Percentiles rank a stretch among this genome's conserved stretches.
Conservation (phyloP, 2,888 invertebrate genomes). For the Congeria kusceri region DNA sequence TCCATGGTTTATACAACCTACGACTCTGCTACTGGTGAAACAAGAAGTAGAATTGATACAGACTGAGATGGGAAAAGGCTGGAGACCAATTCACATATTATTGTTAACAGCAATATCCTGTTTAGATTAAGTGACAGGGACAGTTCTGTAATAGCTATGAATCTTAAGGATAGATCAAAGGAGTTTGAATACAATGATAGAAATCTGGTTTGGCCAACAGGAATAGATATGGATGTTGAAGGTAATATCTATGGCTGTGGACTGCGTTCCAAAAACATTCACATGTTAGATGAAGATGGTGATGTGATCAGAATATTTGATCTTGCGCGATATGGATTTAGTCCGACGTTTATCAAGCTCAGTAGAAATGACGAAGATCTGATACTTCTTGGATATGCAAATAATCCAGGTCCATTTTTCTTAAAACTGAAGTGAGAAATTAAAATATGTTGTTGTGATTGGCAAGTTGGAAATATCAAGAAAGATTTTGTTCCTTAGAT, state of each 20-base stretch:
- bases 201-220: constrained; percentile 8
- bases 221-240: constrained; percentile 11
- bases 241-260: constrained; percentile 19
- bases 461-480: no score
- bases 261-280: constrained; percentile 8
- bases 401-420: constrained; percentile 13
- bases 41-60: no score
- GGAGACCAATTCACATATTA: constrained; percentile 1
- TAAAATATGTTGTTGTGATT: no score
- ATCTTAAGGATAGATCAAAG: background rate
- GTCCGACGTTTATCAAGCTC: constrained; percentile 10
- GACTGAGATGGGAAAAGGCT: background rate
- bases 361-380: constrained; percentile 16
- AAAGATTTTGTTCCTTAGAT: no score
- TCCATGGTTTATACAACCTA: no score
- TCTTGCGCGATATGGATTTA: background rate
- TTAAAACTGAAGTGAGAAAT: constrained; percentile 4
- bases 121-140: constrained; percentile 4
- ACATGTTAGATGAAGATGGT: constrained; percentile 2
- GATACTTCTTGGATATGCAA: constrained; percentile 22
- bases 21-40: no score
- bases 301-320: background rate
- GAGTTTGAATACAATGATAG: constrained; percentile 1
- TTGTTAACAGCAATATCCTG: background rate
- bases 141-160: background rate